Base-by-base conservation (phyloP, 2,797 vertebrate species). In the Oreonectes daqikongensis region DNA sequence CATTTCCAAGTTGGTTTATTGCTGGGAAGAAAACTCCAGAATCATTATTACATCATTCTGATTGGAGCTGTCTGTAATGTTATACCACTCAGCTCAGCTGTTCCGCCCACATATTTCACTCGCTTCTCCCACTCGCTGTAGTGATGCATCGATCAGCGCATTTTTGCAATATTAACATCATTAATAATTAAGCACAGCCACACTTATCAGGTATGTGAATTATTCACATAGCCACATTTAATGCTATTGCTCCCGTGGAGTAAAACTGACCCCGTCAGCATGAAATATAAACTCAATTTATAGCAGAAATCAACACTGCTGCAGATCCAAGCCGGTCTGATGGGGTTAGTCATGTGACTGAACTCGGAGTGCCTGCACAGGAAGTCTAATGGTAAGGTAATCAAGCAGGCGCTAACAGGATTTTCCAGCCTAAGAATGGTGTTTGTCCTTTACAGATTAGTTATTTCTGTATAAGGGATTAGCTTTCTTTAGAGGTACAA, bases 401-500 rank as follows among this genome's bases (percentile, higher is more conserved):
- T 81, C 75, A 80, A 80, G 65, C 67, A 57, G 52, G 32, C 5
- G 28, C 60, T 80, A 80, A 80, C 75, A 75, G 78, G 81, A 80
- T 83, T 80, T 72, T 61, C 66, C 24, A 32, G 59, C 22, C 66
- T 78, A 78, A 81, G 70, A 78, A 74, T 78, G 66, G 70, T 77
- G 72, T 73, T 78, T 78, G 70, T 65, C 65, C 71, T 78, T 78
- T 70, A 70, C 48, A 81, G 75, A 74, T 81, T 74, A 74, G 75
- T 72, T 78, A 78, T 80, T 80, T 80, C 68, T 63, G 74, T 75
- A 75, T 59, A 78, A 67, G 17, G 78, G 75, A 80, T 83, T 83
- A 78, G 61, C 78, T 83, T 78, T 75, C 60, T 78, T 83, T 72
- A 67, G 67, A 67, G 71, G 46, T 14, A 65, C 81, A 83, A 83